Conservation (phyloP, 2,888 invertebrate genomes). For the Diabrotica balteata region DNA sequence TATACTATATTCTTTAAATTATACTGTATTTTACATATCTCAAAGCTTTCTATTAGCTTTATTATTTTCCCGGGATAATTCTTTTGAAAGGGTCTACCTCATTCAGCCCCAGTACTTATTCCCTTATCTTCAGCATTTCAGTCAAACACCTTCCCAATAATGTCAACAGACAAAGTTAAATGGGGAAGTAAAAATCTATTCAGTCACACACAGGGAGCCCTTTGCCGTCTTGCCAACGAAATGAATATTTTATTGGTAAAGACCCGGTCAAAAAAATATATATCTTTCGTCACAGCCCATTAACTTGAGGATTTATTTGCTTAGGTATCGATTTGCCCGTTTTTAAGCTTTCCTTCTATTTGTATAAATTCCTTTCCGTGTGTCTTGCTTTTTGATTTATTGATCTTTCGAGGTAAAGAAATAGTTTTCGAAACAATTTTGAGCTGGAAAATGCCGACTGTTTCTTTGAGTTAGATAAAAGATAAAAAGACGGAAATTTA, state of each 20-base stretch:
- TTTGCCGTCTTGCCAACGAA: slow-evolving; percentile 17
- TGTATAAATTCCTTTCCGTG: slow-evolving; percentile 12
- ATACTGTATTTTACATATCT: too few species aligned
- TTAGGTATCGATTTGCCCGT: slow-evolving; percentile 14
- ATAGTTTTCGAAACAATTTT: too few species aligned
- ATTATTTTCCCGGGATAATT: too few species aligned
- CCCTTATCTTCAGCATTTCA: slow-evolving; percentile 2
- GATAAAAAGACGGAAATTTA: too few species aligned
- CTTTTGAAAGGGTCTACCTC: too few species aligned
- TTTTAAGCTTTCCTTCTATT: slow-evolving; percentile 10
- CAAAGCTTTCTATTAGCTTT: too few species aligned
- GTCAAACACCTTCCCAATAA: slow-evolving; percentile 15
- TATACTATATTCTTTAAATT: too few species aligned
- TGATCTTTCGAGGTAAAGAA: neutral
- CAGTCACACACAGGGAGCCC: slow-evolving; percentile 6
- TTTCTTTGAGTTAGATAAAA: too few species aligned
- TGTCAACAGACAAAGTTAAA: slow-evolving; percentile 5
- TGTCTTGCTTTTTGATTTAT: slow-evolving; percentile 8
- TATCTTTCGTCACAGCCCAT: slow-evolving; percentile 14
- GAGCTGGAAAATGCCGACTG: too few species aligned
- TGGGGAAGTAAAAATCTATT: slow-evolving; percentile 11
- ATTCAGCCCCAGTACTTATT: neutral
- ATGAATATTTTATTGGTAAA: slow-evolving; percentile 22
- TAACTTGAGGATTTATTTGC: slow-evolving; percentile 19
- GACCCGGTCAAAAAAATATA: slow-evolving; percentile 19